Evolutionary conservation across 2,888 invertebrate species (phyloP).

Genomic region (Conops quadrifasciatus): DNA sequence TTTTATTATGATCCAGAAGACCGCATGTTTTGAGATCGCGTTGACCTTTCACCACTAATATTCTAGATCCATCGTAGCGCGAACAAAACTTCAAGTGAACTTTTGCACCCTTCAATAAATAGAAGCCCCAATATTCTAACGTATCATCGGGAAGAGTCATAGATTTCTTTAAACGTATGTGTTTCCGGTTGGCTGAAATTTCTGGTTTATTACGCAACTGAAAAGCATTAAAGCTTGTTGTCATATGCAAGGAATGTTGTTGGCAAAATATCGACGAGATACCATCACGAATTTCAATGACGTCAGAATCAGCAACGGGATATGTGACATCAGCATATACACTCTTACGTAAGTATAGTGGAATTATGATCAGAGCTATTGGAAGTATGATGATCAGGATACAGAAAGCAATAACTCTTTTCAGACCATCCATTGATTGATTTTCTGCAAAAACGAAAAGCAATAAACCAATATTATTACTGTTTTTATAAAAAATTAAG

Average conservation of each 20-base stretch:
- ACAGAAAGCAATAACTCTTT: conserved; percentile 81
- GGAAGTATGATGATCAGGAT: conserved; percentile 79
- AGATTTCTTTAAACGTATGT: conserved; percentile 80
- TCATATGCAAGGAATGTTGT: conserved; percentile 81
- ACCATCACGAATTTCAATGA: conserved; percentile 82
- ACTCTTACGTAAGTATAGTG: conserved; percentile 79
- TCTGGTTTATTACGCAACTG: conserved; percentile 77
- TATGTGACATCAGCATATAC: conserved; percentile 81
- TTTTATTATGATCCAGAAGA: conserved; percentile 74
- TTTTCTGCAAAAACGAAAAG: conserved; percentile 68
- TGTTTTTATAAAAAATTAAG: not conserved
- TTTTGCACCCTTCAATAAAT: conserved; percentile 78
- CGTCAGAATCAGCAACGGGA: conserved; percentile 84
- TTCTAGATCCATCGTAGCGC: conserved; percentile 78
- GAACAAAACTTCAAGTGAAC: conserved; percentile 84
- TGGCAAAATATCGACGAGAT: conserved; percentile 85
- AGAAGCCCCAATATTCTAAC: conserved; percentile 89
- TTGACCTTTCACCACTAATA: conserved; percentile 83
- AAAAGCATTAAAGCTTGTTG: conserved; percentile 75
- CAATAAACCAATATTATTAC: not conserved
- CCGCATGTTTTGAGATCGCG: conserved; percentile 81
- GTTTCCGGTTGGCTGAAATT: conserved; percentile 75
- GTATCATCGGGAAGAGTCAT: conserved; percentile 86
- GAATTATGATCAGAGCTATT: conserved; percentile 77
- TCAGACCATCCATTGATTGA: conserved; percentile 81